Base-by-base conservation (phyloP, 2,888 invertebrate species). In the Drosophila cyrtoloma region DNA sequence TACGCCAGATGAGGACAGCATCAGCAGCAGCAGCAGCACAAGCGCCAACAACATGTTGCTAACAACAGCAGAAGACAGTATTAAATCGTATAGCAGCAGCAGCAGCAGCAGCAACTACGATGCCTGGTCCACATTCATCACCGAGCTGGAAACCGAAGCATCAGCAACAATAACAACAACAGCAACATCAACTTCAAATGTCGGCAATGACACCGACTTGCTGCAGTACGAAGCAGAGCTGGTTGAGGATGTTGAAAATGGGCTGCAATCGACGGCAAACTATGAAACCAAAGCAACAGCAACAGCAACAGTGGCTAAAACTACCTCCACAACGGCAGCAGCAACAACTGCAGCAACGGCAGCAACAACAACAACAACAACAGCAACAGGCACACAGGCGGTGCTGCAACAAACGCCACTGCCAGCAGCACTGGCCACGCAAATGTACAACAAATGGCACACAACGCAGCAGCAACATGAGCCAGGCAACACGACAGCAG, bases 201-300 rank as follows among this genome's bases (percentile, higher is more conserved):
- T 42, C 56, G 72, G 73, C 75, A 87, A 89, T 58, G 82, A 81
- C 22, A 87, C 81, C 47, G 85, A 87, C 9, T 28, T 71, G 78
- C 59, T 78, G 65, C 80, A 80, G 44, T 82, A 86, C 72, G 81
- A 84, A 63, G 56, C 79, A 47, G 83, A 79, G 60, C 22, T 81
- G 68, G 68, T 71, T 66, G 81, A 82, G 33, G 76, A 77, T 69
- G 68, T 69, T 35, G 75, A 61, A 35, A 75, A 79, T 75, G 79
- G 77, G 74, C 70, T 79, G 71, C 76, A 73, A 66, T 73, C 78
- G 58, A 81, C 85, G 65, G 66, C 77, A 64, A 68, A 62, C 79
- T 79, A 79, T 73, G 85, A 89, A 84, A 86, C 86, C 89, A 91
- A 78, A 91, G 89, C 75, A 91, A 84, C 81, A 75, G 77, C 59